Conservation (phyloP, 2,797 vertebrate genomes). For the Serranus cabrilla region DNA sequence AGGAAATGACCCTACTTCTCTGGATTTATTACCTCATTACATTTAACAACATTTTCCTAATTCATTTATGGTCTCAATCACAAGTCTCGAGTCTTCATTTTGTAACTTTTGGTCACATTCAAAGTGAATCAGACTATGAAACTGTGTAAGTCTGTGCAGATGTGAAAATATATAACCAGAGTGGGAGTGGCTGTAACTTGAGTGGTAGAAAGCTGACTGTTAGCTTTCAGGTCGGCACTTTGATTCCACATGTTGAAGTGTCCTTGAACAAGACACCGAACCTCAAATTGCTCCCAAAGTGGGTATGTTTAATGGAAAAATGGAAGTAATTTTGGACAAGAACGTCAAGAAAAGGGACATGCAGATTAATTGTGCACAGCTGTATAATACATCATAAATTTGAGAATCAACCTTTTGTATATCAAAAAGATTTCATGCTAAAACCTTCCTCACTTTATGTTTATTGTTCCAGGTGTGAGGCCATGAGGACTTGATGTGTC, state of each 20-base stretch:
- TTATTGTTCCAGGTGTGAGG: constrained; percentile 78
- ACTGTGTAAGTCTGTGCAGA: too few species aligned
- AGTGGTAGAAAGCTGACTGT: background rate
- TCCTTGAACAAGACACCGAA: background rate
- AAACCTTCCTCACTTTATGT: constrained; percentile 45
- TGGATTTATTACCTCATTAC: too few species aligned
- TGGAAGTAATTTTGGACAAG: background rate
- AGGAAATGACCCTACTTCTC: too few species aligned
- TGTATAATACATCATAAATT: background rate
- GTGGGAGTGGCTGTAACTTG: background rate
- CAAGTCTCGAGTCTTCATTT: too few species aligned
- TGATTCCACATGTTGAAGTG: background rate
- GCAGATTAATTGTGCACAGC: background rate
- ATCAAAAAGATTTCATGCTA: background rate
- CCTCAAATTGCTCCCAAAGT: background rate
- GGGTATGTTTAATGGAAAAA: constrained; percentile 1
- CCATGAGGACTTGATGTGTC: constrained; percentile 70
- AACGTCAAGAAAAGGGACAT: background rate
- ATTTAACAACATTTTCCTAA: too few species aligned
- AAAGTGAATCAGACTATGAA: too few species aligned
- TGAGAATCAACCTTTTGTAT: background rate
- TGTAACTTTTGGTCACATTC: too few species aligned
- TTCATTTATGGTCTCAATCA: too few species aligned
- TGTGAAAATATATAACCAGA: too few species aligned
- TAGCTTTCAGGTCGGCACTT: background rate